Evolutionary conservation across 2,113 vertebrate species (phyloP).

Genomic region (Dicerorhinus sumatrensis): DNA sequence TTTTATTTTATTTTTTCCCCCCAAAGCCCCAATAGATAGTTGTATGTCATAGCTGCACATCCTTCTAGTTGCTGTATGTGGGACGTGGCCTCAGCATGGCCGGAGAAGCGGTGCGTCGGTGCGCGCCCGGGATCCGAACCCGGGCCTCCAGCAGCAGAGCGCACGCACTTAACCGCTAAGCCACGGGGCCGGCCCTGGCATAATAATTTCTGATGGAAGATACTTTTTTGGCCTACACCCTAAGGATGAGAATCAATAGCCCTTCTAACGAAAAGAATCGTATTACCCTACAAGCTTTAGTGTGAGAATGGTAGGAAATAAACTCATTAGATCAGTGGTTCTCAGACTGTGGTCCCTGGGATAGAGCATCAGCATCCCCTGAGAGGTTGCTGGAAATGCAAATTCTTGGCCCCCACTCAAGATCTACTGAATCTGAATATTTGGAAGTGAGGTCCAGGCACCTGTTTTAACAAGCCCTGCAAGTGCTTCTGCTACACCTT

Average conservation of each 20-base stretch:
- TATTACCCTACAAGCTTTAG: not conserved
- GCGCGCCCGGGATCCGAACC: no score
- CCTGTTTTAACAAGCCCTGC: not conserved
- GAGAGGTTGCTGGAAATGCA: not conserved
- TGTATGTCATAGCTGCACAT: no score
- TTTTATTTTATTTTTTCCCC: no score
- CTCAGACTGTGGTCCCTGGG: not conserved
- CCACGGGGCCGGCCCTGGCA: not conserved
- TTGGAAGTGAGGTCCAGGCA: not conserved
- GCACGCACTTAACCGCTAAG: no score
- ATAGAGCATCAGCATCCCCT: fast-evolving
- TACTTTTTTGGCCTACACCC: not conserved
- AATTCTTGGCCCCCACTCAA: not conserved
- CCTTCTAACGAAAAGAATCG: not conserved
- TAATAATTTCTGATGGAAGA: not conserved
- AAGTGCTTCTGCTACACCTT: not conserved
- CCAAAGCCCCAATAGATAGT: no score
- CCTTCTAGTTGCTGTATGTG: no score
- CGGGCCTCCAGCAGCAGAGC: no score
- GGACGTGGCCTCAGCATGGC: no score
- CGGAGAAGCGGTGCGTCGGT: no score
- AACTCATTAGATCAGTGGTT: not conserved
- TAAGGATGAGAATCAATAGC: not conserved
- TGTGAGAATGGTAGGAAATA: not conserved
- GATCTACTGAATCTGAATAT: not conserved